A percentile compares a stretch with the other conserved stretches of the same genome.
These are phyloP conservation scores for Bettongia penicillata DNA, from an alignment of 2,113 vertebrate species.

Conservation along the genomic window DNA sequence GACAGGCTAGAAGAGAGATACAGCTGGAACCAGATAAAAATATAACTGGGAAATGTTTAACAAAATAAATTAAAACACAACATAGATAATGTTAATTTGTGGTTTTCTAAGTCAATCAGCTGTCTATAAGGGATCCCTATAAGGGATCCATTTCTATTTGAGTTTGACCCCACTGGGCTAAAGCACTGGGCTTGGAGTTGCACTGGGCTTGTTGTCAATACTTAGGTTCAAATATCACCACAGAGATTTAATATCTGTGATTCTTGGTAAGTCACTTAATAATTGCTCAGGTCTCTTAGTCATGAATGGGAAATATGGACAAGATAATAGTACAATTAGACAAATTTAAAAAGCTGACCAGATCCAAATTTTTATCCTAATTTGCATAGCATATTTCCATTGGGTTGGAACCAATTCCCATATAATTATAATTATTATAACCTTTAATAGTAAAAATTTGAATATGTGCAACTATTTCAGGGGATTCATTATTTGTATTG, in stretches of 20 bases:
- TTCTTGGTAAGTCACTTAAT: neutral
- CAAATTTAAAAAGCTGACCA: neutral
- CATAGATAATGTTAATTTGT: neutral
- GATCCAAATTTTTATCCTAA: neutral
- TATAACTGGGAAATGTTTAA: neutral
- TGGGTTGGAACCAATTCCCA: neutral
- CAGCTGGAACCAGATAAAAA: neutral
- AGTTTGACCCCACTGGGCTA: neutral
- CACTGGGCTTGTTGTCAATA: neutral
- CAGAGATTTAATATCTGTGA: neutral
- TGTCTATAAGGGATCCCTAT: neutral
- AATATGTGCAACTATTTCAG: neutral
- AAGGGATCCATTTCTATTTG: neutral
- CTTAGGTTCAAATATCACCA: neutral
- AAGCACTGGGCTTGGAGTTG: neutral
- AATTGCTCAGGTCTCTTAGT: neutral
- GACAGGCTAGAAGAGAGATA: neutral
- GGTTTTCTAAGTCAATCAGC: neutral
- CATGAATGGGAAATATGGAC: neutral
- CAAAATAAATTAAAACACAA: neutral
- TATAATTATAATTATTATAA: neutral
- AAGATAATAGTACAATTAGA: neutral
- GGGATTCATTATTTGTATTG: neutral
- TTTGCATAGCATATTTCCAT: neutral
- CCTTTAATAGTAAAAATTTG: neutral